Evolutionary conservation across 92 coral and sea anemone species (phyloP).

Genomic region (Porites evermanni): DNA sequence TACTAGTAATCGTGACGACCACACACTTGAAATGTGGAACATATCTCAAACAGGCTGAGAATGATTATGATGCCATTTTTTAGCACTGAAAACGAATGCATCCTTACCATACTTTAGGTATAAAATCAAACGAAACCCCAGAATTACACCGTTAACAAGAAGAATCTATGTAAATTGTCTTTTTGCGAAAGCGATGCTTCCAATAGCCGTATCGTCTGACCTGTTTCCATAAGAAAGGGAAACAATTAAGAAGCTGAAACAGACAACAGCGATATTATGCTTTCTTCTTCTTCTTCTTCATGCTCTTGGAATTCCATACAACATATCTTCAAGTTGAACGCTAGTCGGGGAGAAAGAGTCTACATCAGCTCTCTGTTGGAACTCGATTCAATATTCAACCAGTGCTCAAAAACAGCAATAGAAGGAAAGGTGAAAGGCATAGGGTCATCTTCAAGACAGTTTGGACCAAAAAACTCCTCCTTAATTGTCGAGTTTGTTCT

Average conservation of each 20-base stretch:
- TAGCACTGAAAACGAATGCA: constrained; percentile 67
- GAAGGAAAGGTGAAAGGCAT: constrained; percentile 69
- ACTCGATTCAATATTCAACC: constrained; percentile 17
- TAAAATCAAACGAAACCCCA: constrained; percentile 47
- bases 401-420: constrained; percentile 56
- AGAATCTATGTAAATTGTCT: neutral
- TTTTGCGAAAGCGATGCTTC: constrained; percentile 1
- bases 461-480: constrained; percentile 70
- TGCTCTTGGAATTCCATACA: constrained; percentile 35
- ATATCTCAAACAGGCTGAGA: constrained; percentile 38
- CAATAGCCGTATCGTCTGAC: constrained; percentile 44
- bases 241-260: constrained; percentile 49
- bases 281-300: constrained; percentile 19
- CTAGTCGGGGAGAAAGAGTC: constrained; percentile 40
- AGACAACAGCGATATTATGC: constrained; percentile 40
- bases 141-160: constrained; percentile 48
- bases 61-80: constrained; percentile 51
- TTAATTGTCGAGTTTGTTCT: constrained; percentile 51
- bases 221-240: constrained; percentile 56
- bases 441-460: constrained; percentile 68
- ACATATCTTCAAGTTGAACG: constrained; percentile 64
- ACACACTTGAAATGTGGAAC: neutral
- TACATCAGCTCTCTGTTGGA: constrained; percentile 32
- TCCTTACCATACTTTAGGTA: constrained; percentile 47
- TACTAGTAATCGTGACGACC: neutral